Percentiles rank a stretch among this genome's conserved stretches.
Evolutionary conservation across 2,888 invertebrate genomes (phyloP).

Genomic region (Trileptium ribeirensis): DNA sequence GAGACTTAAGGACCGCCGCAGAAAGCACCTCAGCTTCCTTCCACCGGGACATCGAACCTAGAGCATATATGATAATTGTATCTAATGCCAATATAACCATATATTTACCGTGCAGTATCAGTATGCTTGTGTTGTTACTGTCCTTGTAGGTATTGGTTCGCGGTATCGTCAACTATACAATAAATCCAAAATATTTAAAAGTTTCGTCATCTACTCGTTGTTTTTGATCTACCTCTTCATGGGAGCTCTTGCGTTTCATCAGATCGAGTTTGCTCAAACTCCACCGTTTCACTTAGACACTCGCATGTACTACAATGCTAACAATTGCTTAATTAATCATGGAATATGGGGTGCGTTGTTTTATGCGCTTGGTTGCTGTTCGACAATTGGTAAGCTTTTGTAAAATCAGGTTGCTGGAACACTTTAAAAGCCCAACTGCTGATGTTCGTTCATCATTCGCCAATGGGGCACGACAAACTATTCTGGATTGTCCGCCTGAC

Average conservation of each 20-base stretch:
- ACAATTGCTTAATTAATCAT: not conserved
- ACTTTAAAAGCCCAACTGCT: too few relatives aligned
- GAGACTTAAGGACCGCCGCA: too few relatives aligned
- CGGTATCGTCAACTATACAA: not conserved
- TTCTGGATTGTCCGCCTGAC: too few relatives aligned
- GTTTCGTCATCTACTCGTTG: not conserved
- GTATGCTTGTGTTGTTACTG: too few relatives aligned
- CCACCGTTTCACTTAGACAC: not conserved
- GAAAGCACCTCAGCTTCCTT: too few relatives aligned
- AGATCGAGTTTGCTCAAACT: not conserved
- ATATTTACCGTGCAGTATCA: too few relatives aligned
- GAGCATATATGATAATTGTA: too few relatives aligned
- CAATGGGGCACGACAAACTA: too few relatives aligned
- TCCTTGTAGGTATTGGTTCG: not conserved
- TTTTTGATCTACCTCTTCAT: not conserved
- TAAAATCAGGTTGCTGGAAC: too few relatives aligned
- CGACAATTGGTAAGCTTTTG: not conserved
- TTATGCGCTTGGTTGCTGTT: not conserved
- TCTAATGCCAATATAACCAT: too few relatives aligned
- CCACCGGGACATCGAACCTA: too few relatives aligned
- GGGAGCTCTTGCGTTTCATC: not conserved
- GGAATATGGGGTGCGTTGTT: not conserved
- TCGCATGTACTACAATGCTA: not conserved
- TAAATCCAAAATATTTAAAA: not conserved
- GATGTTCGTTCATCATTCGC: too few relatives aligned